Base-by-base conservation (phyloP, 2,113 vertebrate genomes). In the Leucoraja erinaceus region DNA sequence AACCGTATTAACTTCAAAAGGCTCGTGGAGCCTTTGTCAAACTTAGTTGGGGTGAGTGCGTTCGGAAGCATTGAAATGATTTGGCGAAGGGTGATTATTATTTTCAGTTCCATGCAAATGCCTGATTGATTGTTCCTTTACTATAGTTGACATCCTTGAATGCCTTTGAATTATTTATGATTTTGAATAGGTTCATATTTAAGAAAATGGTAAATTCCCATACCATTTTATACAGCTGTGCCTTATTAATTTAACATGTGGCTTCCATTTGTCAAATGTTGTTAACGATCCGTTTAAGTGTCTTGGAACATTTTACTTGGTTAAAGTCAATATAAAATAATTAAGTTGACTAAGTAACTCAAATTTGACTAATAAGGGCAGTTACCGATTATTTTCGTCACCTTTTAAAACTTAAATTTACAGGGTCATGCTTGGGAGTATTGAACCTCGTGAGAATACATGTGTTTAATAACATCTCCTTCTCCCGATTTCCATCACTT, bases 401-500 rank as follows among this genome's bases (percentile, higher is more conserved):
- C n/a, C 25, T 84, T 83, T 66, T 66, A 88, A 63, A 66, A 31
- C 0, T 84, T 59, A 56, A 59, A 84, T 59, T 83, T 56, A 79
- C 16, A 47, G 33, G 33, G 1, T 83, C 22, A 28, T 31, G 14
- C 63, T 63, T 88, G 56, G 25, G 25, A n/a, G 1, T 86, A 25
- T n/a, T 4, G 12, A 16, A 86, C 22, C 25, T 86, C 28, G 12
- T 86, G 83, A 88, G 11, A 77, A 77, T 61, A n/a, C 61, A 63
- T 63, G n/a, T 18, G n/a, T 63, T 86, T 61, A 61, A 59, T 86
- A 59, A 61, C 56, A 61, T 61, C 22, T 86, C 22, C 81, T 84
- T 59, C 28, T 2, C 56, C 59, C 11, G 38, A 72, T 54, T 0
- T 14, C 0, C 79, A 4, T 56, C 93, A 31, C 97, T 98, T 97